Evolutionary conservation across 2,113 vertebrate species (phyloP), one percentile per base, ranked within the genome.

Genomic region (Engystomops pustulosus): DNA sequence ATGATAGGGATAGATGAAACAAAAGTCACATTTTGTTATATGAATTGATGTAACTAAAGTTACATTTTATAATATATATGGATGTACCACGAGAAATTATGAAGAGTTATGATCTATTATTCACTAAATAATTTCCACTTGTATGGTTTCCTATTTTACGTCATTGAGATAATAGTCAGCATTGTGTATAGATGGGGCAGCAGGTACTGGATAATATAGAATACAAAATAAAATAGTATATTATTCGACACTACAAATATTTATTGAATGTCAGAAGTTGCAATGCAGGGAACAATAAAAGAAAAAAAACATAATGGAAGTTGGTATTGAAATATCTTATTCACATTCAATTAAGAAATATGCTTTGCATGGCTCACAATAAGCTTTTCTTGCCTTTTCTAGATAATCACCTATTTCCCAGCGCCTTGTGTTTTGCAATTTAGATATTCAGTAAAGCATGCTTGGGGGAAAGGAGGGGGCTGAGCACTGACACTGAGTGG

Each of bases 381-480:
- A 81, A 12, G 45, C 32, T 41, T 67, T 81, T 70, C 30, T 36
- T 41, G 62, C 32, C 30, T 55, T 82, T 82, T 67, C 55, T 65
- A 83, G 55, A 45, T 75, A 76, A 60, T 67, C 55, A 76, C 71
- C 58, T 65, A 76, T 65, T 83, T 34, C 51, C 36, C 70, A 76
- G 34, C 34, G 34, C 51, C 80, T 83, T 65, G 17, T 65, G 47
- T 81, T 75, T 79, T 85, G 62, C 75, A 79, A 69, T 85, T 85
- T 85, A 85, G 62, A 78, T 85, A 79, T 85, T 69, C 83, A 85
- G 58, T 85, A 79, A 70, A 85, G 82, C 82, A 84, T 84, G 82
- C 60, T 79, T 55, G n/a, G 76, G 75, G 65, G 30, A 58, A 58
- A 79, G 65, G 83, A 77, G 75, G 75, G 83, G n/a, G 74, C 75